A percentile compares a stretch with the other conserved stretches of the same genome.
phyloP scores from a whole-genome alignment of 2,888 invertebrate species.

The Dione juno region DNA sequence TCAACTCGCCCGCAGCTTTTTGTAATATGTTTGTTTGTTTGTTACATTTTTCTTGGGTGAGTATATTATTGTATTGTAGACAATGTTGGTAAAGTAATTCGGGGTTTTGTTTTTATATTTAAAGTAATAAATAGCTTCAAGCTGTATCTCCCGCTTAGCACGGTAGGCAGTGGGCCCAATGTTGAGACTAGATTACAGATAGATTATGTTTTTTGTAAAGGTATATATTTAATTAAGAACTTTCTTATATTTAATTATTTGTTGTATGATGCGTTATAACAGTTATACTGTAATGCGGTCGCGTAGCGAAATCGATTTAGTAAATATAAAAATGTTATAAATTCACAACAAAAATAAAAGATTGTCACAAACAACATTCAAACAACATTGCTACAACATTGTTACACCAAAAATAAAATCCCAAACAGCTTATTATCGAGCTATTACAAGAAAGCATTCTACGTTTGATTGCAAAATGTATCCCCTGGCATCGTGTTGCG shows the following conservation, averaged over 20 bases:
- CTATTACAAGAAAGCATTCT: slow-evolving; percentile 31
- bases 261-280: too few species aligned
- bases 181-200: too few species aligned
- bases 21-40: neutral
- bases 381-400: neutral
- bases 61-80: neutral
- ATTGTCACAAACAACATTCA: neutral
- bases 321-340: neutral
- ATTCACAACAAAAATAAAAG: neutral
- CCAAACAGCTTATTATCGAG: slow-evolving; percentile 12
- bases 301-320: neutral
- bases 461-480: slow-evolving; percentile 71
- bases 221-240: too few species aligned
- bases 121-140: too few species aligned
- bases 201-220: too few species aligned
- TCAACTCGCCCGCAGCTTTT: slow-evolving; percentile 18
- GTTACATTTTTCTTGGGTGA: neutral
- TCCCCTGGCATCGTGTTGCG: slow-evolving; percentile 68
- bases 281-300: too few species aligned
- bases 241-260: too few species aligned
- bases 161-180: too few species aligned
- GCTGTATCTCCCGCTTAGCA: too few species aligned
- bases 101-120: too few species aligned
- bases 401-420: slow-evolving; percentile 13
- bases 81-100: too few species aligned